Conservation (phyloP, 2,888 invertebrate genomes). For the Crioceris asparagi region DNA sequence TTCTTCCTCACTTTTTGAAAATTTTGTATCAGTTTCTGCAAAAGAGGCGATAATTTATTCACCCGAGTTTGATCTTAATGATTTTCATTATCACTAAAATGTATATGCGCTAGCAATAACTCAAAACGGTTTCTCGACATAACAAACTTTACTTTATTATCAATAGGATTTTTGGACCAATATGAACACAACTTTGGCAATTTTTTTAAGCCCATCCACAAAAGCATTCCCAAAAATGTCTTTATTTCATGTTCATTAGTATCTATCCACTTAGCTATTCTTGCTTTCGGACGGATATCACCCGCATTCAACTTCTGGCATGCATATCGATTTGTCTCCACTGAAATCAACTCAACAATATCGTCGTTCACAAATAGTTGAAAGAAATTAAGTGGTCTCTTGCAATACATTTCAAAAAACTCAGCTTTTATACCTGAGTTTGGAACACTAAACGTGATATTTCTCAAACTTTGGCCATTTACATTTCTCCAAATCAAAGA, state of each 20-base stretch:
- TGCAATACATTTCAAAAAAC: too few relatives aligned
- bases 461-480: too few relatives aligned
- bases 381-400: background rate
- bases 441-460: too few relatives aligned
- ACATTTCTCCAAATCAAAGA: too few relatives aligned
- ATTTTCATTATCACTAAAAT: conserved; percentile 15
- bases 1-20: conserved; percentile 18
- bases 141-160: conserved; percentile 3
- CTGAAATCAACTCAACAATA: conserved; percentile 2
- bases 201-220: conserved; percentile 18
- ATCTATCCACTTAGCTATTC: conserved; percentile 7
- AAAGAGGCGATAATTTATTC: too few relatives aligned
- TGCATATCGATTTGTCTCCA: conserved; percentile 10
- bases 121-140: conserved; percentile 12
- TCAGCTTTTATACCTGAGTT: too few relatives aligned
- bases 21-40: conserved; percentile 13
- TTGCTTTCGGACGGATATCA: conserved; percentile 2
- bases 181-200: conserved; percentile 12
- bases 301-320: conserved; percentile 8
- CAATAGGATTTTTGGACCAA: conserved; percentile 7
- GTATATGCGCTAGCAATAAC: conserved; percentile 9
- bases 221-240: conserved; percentile 14
- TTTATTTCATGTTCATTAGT: conserved; percentile 12
- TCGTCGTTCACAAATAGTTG: conserved; percentile 3
- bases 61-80: too few relatives aligned